Conservation (phyloP, 2,888 invertebrate genomes). For the Geotrupes spiniger region DNA sequence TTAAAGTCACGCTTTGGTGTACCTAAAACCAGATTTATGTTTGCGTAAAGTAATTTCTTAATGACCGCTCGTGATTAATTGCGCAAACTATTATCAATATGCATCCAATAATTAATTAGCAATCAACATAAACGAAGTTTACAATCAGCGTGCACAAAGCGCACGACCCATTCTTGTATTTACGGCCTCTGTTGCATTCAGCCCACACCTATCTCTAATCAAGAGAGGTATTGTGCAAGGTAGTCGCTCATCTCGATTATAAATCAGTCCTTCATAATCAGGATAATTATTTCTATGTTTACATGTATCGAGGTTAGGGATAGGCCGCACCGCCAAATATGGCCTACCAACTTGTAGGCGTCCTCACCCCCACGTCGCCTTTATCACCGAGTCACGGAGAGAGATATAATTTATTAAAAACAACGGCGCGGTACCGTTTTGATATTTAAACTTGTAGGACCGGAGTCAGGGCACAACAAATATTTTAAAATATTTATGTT, state of each 20-base stretch:
- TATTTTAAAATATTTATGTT: neutral
- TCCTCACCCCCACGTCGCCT: conserved; percentile 8
- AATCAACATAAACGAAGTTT: conserved; percentile 13
- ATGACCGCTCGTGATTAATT: neutral
- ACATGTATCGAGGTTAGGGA: conserved; percentile 19
- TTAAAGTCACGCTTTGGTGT: conserved; percentile 17
- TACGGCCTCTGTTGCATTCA: conserved; percentile 23
- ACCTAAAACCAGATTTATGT: conserved; percentile 13
- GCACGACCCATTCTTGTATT: conserved; percentile 23
- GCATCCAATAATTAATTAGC: conserved; percentile 15
- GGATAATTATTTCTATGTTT: conserved; percentile 21
- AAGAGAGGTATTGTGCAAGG: conserved; percentile 25
- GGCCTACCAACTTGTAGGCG: conserved; percentile 10
- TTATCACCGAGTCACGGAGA: conserved; percentile 2
- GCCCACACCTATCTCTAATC: conserved; percentile 27
- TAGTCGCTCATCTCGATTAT: conserved; percentile 23
- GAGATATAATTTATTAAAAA: too few species aligned
- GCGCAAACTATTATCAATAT: conserved; percentile 2
- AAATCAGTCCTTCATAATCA: conserved; percentile 22
- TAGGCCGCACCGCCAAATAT: conserved; percentile 10
- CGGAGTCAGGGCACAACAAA: neutral
- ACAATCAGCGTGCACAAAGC: conserved; percentile 10
- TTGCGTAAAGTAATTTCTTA: neutral
- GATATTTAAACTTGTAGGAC: neutral
- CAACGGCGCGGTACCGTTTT: too few species aligned